Base-by-base conservation (phyloP, 2,888 invertebrate genomes). In the Neocrepidodera transversa region DNA sequence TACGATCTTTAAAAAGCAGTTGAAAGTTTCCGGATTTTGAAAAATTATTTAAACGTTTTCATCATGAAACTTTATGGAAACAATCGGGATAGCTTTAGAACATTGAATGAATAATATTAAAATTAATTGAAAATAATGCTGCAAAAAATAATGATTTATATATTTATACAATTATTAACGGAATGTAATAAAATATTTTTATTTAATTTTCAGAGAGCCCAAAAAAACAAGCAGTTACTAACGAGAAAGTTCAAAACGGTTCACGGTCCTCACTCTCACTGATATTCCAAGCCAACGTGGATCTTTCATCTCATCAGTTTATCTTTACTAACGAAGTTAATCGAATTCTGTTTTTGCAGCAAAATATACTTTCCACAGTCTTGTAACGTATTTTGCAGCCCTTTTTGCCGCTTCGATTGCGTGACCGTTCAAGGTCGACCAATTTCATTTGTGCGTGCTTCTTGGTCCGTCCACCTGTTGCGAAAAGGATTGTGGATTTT, bases 231-330 rank as follows among this genome's bases (percentile, higher is more conserved):
- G 47, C 71, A 79, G 35, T 70, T 80, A 17, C 69, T 82, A 14
- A 78, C 79, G 16, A 73, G 81, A 62, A 76, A 77, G 64, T 82
- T 80, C 71, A 81, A 80, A 71, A 81, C 82, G 3, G 77, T 82
- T 14, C 81, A 81, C 65, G 79, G 79, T 40, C 71, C 77, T n/a
- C 76, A 76, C 67, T 35, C 49, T n/a, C 45, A 58, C 16, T 63
- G 56, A 65, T 50, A 13, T 13, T 35, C 23, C n/a, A n/a, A n/a
- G n/a, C 23, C 6, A 38, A 28, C 14, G 11, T 8, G 52, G 35
- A 49, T 23, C 16, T 10, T 45, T 38, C 32, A 13, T 43, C 51
- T 38, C 32, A 13, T 43, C 42, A 57, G 48, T 32, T 45, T 17
- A 26, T 43, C 35, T 8, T 26, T 43, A 10, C 16, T 51, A 17